Percentiles rank a stretch among this genome's conserved stretches.
These are phyloP conservation scores for Hoplostethus atlanticus DNA, from an alignment of 2,797 vertebrate genomes.

Conservation along the genomic window DNA sequence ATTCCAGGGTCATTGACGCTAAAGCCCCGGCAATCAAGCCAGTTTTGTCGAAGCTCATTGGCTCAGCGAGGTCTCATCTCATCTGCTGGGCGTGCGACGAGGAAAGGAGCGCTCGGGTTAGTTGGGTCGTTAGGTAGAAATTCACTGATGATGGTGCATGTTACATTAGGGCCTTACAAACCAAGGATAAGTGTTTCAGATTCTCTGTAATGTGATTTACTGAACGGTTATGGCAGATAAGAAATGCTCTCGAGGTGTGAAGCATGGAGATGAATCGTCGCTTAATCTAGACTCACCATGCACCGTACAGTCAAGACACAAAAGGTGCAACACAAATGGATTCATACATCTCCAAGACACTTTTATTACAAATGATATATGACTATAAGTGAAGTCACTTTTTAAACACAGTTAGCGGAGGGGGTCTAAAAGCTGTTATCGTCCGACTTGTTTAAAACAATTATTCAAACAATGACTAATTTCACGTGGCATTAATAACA, in stretches of 20 bases:
- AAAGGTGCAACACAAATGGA: constrained; percentile 38
- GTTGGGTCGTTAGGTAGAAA: constrained; percentile 82
- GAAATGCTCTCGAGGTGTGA: constrained; percentile 67
- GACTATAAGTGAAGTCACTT: constrained; percentile 32
- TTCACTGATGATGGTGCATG: constrained; percentile 79
- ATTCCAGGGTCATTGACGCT: constrained; percentile 87
- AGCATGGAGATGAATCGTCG: constrained; percentile 68
- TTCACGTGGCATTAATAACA: constrained; percentile 67
- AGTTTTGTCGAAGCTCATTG: constrained; percentile 86
- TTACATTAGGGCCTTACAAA: constrained; percentile 81
- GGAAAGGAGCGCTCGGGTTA: constrained; percentile 69
- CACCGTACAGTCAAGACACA: constrained; percentile 35
- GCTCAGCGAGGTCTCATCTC: constrained; percentile 81
- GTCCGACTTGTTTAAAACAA: constrained; percentile 53
- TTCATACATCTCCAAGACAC: constrained; percentile 35
- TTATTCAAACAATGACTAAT: constrained; percentile 59
- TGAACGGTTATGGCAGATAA: constrained; percentile 66
- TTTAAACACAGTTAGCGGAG: constrained; percentile 38
- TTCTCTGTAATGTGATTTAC: constrained; percentile 71
- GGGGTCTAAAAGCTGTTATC: constrained; percentile 20
- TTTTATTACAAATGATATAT: constrained; percentile 60
- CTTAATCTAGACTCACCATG: constrained; percentile 54
- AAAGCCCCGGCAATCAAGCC: constrained; percentile 82
- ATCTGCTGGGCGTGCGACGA: constrained; percentile 71
- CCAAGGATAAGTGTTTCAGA: constrained; percentile 72